phyloP scores from a whole-genome alignment of 2,797 vertebrate species.

The Denticeps clupeoides region DNA sequence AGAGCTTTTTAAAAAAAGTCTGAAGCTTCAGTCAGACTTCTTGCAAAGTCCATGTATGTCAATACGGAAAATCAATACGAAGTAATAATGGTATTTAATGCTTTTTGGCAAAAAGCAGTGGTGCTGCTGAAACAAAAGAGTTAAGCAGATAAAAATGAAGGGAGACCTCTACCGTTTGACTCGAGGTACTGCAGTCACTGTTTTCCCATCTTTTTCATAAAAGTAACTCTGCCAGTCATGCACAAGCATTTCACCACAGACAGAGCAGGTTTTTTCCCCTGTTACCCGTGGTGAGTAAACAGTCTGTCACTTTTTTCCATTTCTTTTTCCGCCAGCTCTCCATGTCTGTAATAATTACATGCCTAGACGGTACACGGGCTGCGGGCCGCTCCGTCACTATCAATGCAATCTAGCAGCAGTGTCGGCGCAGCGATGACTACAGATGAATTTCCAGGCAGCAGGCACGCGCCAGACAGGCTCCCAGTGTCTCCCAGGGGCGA shows the following conservation, averaged over 20 bases:
- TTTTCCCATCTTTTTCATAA: neutral
- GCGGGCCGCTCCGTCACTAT: neutral
- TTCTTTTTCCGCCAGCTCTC: neutral
- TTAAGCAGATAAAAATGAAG: conserved; percentile 32
- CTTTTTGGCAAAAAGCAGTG: too few relatives aligned
- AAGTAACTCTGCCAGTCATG: too few relatives aligned
- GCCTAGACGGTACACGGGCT: neutral
- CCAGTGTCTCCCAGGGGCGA: too few relatives aligned
- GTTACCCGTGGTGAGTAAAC: neutral
- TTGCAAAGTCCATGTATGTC: too few relatives aligned
- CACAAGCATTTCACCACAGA: neutral
- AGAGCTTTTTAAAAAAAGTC: too few relatives aligned
- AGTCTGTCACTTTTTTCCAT: neutral
- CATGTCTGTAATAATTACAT: neutral
- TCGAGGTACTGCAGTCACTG: conserved; percentile 18
- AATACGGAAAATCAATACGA: too few relatives aligned
- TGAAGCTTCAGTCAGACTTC: too few relatives aligned
- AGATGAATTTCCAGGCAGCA: too few relatives aligned
- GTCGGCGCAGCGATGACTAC: neutral
- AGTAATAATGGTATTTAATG: too few relatives aligned
- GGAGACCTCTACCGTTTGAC: conserved; percentile 37
- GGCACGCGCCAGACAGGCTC: too few relatives aligned
- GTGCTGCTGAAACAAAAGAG: conserved; percentile 8
- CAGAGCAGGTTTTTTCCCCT: neutral
- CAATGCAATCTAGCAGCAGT: neutral